Conservation (phyloP, 2,888 invertebrate genomes). For the Isotomurus palustris region DNA sequence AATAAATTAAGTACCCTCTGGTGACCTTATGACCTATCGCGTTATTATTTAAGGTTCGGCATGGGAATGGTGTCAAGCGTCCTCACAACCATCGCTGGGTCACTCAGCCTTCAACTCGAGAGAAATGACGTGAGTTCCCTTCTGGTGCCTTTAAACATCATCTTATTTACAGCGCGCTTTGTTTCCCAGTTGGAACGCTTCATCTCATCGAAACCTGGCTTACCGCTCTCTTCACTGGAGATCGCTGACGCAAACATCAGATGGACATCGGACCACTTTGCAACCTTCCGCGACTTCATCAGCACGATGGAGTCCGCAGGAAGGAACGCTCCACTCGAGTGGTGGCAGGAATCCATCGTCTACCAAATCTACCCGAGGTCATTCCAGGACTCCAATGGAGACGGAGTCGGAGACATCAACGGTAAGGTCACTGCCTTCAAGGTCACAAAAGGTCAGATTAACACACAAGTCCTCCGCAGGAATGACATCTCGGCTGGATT, state of each 20-base stretch:
- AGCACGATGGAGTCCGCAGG: background rate
- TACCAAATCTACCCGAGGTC: constrained; percentile 84
- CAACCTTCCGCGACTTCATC: background rate
- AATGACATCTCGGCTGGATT: constrained; percentile 51
- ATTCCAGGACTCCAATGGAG: constrained; percentile 74
- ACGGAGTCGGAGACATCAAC: constrained; percentile 77
- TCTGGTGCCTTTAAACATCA: no score
- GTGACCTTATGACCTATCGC: background rate
- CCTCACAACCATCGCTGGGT: constrained; percentile 26
- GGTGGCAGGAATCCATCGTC: constrained; percentile 76
- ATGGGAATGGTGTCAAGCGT: constrained; percentile 6
- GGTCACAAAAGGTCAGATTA: no score
- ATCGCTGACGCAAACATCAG: background rate
- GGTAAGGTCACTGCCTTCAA: constrained; percentile 54
- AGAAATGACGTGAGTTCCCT: constrained; percentile 17
- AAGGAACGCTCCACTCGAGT: constrained; percentile 57
- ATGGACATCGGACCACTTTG: background rate
- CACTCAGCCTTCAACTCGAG: constrained; percentile 23
- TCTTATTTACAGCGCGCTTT: no score
- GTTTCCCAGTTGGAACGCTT: constrained; percentile 1
- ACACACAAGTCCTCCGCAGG: constrained; percentile 49
- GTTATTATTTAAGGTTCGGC: constrained; percentile 16
- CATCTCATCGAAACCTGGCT: background rate
- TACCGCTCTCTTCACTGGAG: background rate
- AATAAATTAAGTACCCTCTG: background rate